Evolutionary conservation across 2,797 vertebrate genomes (phyloP), one percentile per base, ranked within the genome.

Genomic region (Lycodopsis pacificus): DNA sequence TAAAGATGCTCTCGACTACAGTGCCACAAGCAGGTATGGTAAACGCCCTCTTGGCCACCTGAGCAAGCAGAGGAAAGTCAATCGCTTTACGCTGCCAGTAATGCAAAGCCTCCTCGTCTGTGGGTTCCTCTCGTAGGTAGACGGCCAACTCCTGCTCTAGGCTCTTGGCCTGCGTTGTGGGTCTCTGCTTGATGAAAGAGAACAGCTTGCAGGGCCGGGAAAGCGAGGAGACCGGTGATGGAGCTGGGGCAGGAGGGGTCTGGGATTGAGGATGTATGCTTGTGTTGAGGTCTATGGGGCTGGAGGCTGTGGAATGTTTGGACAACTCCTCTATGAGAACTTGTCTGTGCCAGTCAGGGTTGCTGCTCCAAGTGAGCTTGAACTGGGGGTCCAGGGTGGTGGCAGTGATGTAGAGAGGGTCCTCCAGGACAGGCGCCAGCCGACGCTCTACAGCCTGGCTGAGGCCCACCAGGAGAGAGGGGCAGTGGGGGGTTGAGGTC

Each of bases 151-250:
- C 95, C 85, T 96, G 95, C 66, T 96, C 95, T 9, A 96, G 84
- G 77, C 94, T 96, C 87, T 96, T 96, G 67, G 94, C 95, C 87
- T 96, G 95, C 2, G 91, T 89, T 0, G 89, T 87, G 9, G 95
- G 95, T 87, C 95, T 95, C 86, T 96, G 95, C 83, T 96, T 96
- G 81, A 96, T 96, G 88, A 96, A 96, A 59, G 95, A 96, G 89
- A 96, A 96, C 20, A 96, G 88, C 88, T 95, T 95, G 80, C 95
- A 95, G 32, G 95, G 95, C 65, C 95, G 95, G 48, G 94, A 93
- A 2, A 95, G 92, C 0, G 95, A 91, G 7, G 93, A 92, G 56
- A 92, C 71, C 0, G 92, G 91, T 2, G 92, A 93, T 0, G 85
- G 89, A 36, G 90, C 72, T 0, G 86, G 71, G 27, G 86, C 83